phyloP scores from a whole-genome alignment of 1,140 invertebrate genomes.

The Linepithema humile region DNA sequence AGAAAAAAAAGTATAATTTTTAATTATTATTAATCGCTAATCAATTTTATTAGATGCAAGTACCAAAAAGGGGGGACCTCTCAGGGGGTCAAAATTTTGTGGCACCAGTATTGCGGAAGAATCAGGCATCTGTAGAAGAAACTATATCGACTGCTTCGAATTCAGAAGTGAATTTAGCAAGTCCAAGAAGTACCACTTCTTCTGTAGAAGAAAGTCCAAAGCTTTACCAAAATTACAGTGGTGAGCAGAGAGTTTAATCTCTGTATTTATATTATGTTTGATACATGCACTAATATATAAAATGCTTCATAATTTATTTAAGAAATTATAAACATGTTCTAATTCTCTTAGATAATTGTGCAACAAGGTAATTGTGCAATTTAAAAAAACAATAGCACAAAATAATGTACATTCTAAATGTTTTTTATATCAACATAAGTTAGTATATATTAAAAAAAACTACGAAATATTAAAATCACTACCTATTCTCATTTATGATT shows the following conservation, averaged over 20 bases:
- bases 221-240: constrained; percentile 82
- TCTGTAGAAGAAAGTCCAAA: constrained; percentile 79
- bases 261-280: not conserved
- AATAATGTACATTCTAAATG: constrained; percentile 25
- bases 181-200: constrained; percentile 71
- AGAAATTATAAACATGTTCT: not conserved
- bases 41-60: constrained; percentile 70
- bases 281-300: constrained; percentile 2
- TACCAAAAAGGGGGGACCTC: constrained; percentile 79
- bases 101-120: constrained; percentile 79
- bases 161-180: constrained; percentile 72
- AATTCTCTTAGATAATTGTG: too few species aligned
- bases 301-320: constrained; percentile 6
- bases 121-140: constrained; percentile 73
- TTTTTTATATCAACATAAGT: constrained; percentile 24
- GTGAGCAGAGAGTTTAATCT: constrained; percentile 71
- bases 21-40: constrained; percentile 33
- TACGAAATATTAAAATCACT: too few species aligned
- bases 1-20: not conserved
- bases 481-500: too few species aligned
- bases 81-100: constrained; percentile 80
- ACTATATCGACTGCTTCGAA: constrained; percentile 72
- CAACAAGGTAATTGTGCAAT: constrained; percentile 1
- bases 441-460: not conserved
- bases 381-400: constrained; percentile 23